Evolutionary conservation across 2,113 vertebrate species (phyloP).

Genomic region (Serinus canaria): DNA sequence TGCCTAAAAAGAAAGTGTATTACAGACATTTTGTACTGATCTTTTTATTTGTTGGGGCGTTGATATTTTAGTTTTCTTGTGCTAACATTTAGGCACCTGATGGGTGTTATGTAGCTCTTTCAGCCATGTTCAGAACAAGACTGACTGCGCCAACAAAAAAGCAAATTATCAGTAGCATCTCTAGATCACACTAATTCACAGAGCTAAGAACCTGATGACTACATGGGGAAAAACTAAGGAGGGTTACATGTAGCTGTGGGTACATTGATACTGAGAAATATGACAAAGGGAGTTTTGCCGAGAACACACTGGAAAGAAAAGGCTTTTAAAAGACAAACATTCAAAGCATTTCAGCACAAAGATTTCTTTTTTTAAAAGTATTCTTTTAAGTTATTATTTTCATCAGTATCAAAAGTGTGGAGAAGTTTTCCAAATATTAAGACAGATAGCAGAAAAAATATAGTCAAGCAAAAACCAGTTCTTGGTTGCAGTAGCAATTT

Average conservation of each 20-base stretch:
- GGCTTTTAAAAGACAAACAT: neutral
- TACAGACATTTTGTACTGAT: neutral
- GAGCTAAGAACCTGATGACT: neutral
- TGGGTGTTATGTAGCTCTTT: neutral
- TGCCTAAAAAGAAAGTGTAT: neutral
- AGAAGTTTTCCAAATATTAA: neutral
- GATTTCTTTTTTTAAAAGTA: rapidly evolving
- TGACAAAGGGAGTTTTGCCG: neutral
- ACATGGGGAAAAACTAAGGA: neutral
- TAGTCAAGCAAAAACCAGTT: neutral
- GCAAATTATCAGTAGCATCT: neutral
- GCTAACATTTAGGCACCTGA: neutral
- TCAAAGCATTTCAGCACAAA: neutral
- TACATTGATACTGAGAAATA: neutral
- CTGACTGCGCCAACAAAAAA: neutral
- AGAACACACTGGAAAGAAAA: neutral
- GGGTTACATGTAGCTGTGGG: neutral
- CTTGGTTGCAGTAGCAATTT: neutral
- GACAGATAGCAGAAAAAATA: neutral
- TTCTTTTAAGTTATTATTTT: neutral
- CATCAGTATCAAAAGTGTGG: neutral
- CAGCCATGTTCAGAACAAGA: neutral
- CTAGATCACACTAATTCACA: neutral
- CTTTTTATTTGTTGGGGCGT: neutral
- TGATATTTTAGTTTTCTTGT: neutral